These are phyloP conservation scores for Danio albolineatus DNA, from an alignment of 2,797 vertebrate genomes.

Conservation along the genomic window DNA sequence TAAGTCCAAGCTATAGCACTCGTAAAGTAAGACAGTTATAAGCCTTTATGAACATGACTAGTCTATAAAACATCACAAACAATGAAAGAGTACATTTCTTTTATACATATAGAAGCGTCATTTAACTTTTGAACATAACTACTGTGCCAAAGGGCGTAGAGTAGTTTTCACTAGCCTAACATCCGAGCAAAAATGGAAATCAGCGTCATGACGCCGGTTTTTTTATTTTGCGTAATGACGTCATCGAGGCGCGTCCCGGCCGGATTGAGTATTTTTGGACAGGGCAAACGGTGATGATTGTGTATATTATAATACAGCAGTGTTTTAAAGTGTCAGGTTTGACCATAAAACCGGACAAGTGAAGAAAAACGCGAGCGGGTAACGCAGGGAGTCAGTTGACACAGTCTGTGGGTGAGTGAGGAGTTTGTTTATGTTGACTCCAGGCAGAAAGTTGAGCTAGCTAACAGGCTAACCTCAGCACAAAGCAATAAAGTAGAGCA, in stretches of 20 bases:
- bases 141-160: too few species aligned
- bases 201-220: conserved; percentile 1
- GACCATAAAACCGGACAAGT: not conserved
- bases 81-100: too few species aligned
- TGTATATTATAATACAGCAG: not conserved
- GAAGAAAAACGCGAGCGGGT: conserved; percentile 3
- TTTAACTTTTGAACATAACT: too few species aligned
- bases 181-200: not conserved
- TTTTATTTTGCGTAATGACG: conserved; percentile 52
- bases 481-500: conserved; percentile 7
- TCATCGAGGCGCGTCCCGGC: conserved; percentile 57
- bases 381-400: not conserved
- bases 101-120: too few species aligned
- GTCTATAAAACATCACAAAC: too few species aligned
- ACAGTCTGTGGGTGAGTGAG: conserved; percentile 54
- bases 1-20: too few species aligned
- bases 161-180: too few species aligned
- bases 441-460: conserved; percentile 57
- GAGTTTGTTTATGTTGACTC: conserved; percentile 41
- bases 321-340: conserved; percentile 14
- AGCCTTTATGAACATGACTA: too few species aligned
- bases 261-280: conserved; percentile 28
- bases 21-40: too few species aligned
- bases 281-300: conserved; percentile 30
- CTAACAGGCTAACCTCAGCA: conserved; percentile 29